phyloP scores from a whole-genome alignment of 2,113 vertebrate species.

The Chloroceryle aenea region DNA sequence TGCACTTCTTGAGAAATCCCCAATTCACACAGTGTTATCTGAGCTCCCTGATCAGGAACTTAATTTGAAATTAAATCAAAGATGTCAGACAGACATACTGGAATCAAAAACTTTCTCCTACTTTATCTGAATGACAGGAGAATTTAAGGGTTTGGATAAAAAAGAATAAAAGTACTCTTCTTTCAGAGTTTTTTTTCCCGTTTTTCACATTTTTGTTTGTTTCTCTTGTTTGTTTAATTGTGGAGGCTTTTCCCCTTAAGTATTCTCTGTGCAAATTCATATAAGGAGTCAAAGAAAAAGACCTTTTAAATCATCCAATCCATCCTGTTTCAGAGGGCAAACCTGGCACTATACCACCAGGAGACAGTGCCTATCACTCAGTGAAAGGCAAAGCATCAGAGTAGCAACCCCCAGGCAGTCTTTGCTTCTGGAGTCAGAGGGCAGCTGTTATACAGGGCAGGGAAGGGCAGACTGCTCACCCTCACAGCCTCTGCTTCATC shows the following conservation, averaged over 20 bases:
- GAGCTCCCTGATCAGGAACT: neutral
- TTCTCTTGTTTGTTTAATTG: neutral
- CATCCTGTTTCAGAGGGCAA: neutral
- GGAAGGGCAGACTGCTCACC: neutral
- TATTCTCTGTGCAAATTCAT: neutral
- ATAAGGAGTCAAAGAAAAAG: neutral
- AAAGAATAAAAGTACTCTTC: neutral
- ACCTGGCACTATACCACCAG: neutral
- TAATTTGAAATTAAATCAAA: neutral
- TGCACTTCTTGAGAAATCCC: neutral
- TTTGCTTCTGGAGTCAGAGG: neutral
- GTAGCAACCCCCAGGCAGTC: rapidly evolving
- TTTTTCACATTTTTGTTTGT: neutral
- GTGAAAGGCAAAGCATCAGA: neutral
- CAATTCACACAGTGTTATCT: neutral
- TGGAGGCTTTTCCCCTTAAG: neutral
- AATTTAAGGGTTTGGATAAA: neutral
- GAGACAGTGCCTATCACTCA: neutral
- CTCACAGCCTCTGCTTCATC: neutral
- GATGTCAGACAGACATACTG: neutral
- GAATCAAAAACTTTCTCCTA: neutral
- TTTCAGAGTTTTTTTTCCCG: neutral
- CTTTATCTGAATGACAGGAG: neutral
- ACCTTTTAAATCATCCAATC: neutral
- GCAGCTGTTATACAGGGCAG: rapidly evolving